Evolutionary conservation across 2,888 invertebrate genomes (phyloP).

Genomic region (Drosophila tanythrix): DNA sequence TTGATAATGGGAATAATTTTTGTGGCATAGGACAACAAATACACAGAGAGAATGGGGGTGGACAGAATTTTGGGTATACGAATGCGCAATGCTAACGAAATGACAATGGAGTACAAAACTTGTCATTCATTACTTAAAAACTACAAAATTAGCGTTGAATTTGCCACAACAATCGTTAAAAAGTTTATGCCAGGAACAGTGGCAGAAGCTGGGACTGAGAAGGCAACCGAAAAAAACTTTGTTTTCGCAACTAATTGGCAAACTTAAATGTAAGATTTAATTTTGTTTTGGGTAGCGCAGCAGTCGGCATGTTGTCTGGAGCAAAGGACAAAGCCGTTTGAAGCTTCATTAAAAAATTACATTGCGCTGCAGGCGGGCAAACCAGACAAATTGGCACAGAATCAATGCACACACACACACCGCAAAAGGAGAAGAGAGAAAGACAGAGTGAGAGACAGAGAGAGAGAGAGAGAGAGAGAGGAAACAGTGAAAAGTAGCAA

Average conservation of each 20-base stretch:
- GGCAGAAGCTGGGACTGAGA: conserved; percentile 1
- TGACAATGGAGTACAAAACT: conserved; percentile 75
- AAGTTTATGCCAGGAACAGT: conserved; percentile 52
- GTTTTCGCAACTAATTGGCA: conserved; percentile 82
- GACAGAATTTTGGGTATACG: not conserved
- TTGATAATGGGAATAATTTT: conserved; percentile 69
- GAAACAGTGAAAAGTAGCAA: conserved; percentile 7
- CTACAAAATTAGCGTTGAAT: conserved; percentile 77
- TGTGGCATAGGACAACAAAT: conserved; percentile 28
- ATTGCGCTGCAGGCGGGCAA: conserved; percentile 56
- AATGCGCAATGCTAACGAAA: conserved; percentile 50
- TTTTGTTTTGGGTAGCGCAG: conserved; percentile 66
- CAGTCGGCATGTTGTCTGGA: conserved; percentile 31
- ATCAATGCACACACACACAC: not conserved
- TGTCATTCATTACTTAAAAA: conserved; percentile 80
- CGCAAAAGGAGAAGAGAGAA: not conserved
- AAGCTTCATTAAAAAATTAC: conserved; percentile 79
- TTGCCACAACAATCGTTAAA: conserved; percentile 71
- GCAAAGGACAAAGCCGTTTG: conserved; percentile 70
- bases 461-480: not conserved
- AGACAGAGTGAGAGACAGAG: not conserved
- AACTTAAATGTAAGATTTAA: conserved; percentile 82
- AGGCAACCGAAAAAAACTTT: conserved; percentile 65
- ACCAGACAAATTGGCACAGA: conserved; percentile 12
- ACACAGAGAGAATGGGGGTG: not conserved